Evolutionary conservation across 2,113 vertebrate genomes (phyloP), one percentile per base, ranked within the genome.

Genomic region (Chunga burmeisteri): DNA sequence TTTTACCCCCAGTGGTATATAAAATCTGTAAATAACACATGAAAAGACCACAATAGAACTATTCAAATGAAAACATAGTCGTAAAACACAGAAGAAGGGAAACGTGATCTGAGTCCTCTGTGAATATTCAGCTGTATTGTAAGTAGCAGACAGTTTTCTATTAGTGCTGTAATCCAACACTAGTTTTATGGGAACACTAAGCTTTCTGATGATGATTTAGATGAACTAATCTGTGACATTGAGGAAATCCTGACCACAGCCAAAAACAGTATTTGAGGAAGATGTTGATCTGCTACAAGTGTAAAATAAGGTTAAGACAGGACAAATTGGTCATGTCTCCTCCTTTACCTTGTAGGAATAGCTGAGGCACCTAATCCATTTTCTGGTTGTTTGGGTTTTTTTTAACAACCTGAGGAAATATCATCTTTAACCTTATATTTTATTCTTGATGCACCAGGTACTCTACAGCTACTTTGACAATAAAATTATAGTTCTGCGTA

Each of bases 401-500:
- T 94, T 95, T 65, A 88, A 81, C 50, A 81, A 73, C 70, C 47
- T 78, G 50, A 90, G 56, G 81, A 96, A 94, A 94, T 90, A 65
- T 0, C 9, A 5, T 93, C 52, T 80, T 93, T 95, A 96, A 84
- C 40, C 80, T 93, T 77, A 19, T 46, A 61, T 87, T 97, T 96
- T 91, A 94, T 89, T 95, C 80, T 46, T 78, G 47, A 56, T 89
- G 46, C 22, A 49, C 38, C 0, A 0, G 71, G 63, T 81, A 52
- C 36, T 87, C 55, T 78, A 67, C 81, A 70, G 42, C 59, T 91
- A 83, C 86, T 86, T 88, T 79, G 85, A 92, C 86, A 91, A 55
- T 84, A 85, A 86, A 97, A 95, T 96, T 96, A 92, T 46, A 93
- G 62, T 65, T 65, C 80, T 61, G 25, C 65, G 83, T 94, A 91